These are phyloP conservation scores for Pseudochromis fuscus DNA, from an alignment of 2,797 vertebrate genomes.

Conservation along the genomic window DNA sequence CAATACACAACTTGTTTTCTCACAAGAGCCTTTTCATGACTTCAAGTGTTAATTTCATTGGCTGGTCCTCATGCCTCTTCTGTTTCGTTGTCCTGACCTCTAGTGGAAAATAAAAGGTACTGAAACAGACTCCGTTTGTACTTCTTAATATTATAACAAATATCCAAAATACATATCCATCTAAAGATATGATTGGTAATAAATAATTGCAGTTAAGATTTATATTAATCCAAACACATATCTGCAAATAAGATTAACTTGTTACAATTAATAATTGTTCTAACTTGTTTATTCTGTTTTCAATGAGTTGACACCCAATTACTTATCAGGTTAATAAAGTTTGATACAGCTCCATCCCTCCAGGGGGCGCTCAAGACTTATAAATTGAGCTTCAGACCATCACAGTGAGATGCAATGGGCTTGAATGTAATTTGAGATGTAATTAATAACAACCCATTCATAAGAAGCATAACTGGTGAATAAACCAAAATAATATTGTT, in stretches of 20 bases:
- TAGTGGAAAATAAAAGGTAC: slow-evolving; percentile 53
- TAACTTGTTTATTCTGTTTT: too few species aligned
- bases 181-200: not conserved
- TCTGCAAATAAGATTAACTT: not conserved
- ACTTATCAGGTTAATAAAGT: too few species aligned
- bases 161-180: not conserved
- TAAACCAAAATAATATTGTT: not conserved
- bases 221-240: not conserved
- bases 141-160: not conserved
- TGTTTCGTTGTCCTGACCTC: slow-evolving; percentile 71
- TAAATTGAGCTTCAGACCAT: not conserved
- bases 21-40: slow-evolving; percentile 24
- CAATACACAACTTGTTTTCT: slow-evolving; percentile 4
- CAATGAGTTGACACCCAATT: too few species aligned
- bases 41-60: slow-evolving; percentile 13
- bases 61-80: not conserved
- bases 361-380: slow-evolving; percentile 60
- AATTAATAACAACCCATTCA: not conserved
- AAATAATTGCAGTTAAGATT: not conserved
- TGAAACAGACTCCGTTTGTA: not conserved
- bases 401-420: not conserved
- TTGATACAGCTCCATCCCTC: slow-evolving; percentile 37
- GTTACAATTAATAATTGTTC: not conserved
- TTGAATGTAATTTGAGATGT: not conserved
- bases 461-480: not conserved